Conservation (phyloP, 2,888 invertebrate genomes). For the Amiota mariae region DNA sequence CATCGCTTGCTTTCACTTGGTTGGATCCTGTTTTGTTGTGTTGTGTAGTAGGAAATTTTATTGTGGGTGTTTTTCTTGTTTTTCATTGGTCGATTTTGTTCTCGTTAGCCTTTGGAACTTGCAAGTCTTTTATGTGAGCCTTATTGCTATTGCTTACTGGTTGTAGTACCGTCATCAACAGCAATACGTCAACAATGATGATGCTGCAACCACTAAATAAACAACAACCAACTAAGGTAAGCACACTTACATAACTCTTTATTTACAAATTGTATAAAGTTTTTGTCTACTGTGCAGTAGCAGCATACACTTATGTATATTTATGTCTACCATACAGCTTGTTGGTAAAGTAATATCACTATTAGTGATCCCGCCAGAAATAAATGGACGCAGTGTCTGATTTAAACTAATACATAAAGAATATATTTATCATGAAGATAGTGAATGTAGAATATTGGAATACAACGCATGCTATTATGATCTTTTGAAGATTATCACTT, state of each 20-base stretch:
- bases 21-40: constrained; percentile 65
- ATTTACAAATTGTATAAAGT: no score
- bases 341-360: no score
- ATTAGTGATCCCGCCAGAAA: no score
- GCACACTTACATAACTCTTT: background rate
- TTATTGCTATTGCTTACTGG: background rate
- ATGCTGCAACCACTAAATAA: constrained; percentile 63
- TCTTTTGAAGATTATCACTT: no score
- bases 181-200: constrained; percentile 23
- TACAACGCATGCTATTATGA: no score
- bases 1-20: constrained; percentile 49
- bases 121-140: background rate
- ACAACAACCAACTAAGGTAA: constrained; percentile 41
- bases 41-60: constrained; percentile 64
- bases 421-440: no score
- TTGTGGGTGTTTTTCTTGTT: constrained; percentile 55
- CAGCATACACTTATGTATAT: no score
- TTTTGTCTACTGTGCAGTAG: no score
- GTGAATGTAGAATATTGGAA: no score
- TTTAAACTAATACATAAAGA: no score
- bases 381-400: no score
- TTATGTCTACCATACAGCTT: no score
- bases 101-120: constrained; percentile 36
- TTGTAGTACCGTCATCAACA: background rate
- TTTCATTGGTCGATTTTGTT: constrained; percentile 65